Percentiles rank a stretch among this genome's conserved stretches.
Evolutionary conservation across 2,888 invertebrate genomes (phyloP).

Genomic region (Microdon myrmicae): DNA sequence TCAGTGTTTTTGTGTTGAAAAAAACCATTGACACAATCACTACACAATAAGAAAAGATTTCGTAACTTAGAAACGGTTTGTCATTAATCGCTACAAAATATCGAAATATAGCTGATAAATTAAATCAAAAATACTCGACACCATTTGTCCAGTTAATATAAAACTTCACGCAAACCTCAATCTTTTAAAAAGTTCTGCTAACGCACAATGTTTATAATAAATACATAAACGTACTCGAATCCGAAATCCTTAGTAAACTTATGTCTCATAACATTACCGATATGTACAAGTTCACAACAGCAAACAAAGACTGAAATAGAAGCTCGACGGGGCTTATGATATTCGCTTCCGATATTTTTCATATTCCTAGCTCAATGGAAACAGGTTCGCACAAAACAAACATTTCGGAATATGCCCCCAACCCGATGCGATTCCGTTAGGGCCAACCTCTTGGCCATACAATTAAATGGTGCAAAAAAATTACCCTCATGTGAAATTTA

Average conservation of each 20-base stretch:
- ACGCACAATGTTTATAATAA: slow-evolving; percentile 11
- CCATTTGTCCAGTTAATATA: slow-evolving; percentile 15
- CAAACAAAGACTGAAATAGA: not conserved
- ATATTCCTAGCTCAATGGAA: slow-evolving; percentile 5
- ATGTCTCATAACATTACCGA: slow-evolving; percentile 7
- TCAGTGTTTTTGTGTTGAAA: slow-evolving; percentile 19
- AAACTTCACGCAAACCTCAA: slow-evolving; percentile 19
- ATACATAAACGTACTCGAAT: slow-evolving; percentile 5
- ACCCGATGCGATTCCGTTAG: too few species aligned
- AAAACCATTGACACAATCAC: slow-evolving; percentile 15
- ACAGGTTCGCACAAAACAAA: slow-evolving; percentile 16
- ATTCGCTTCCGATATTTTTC: slow-evolving; percentile 9
- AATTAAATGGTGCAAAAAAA: too few species aligned
- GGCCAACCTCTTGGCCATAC: too few species aligned
- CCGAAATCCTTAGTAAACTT: slow-evolving; percentile 18
- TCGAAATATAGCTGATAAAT: slow-evolving; percentile 9
- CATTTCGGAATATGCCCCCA: too few species aligned
- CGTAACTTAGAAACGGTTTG: slow-evolving; percentile 8
- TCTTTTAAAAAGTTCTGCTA: slow-evolving; percentile 12
- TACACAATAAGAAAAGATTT: slow-evolving; percentile 16
- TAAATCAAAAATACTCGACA: too few species aligned
- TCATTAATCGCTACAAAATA: slow-evolving; percentile 10
- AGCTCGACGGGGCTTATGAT: slow-evolving; percentile 4
- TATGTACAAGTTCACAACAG: slow-evolving; percentile 15
- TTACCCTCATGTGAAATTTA: too few species aligned